Conservation (phyloP, 1,140 invertebrate species). For the Trypoxylus dichotomus region DNA sequence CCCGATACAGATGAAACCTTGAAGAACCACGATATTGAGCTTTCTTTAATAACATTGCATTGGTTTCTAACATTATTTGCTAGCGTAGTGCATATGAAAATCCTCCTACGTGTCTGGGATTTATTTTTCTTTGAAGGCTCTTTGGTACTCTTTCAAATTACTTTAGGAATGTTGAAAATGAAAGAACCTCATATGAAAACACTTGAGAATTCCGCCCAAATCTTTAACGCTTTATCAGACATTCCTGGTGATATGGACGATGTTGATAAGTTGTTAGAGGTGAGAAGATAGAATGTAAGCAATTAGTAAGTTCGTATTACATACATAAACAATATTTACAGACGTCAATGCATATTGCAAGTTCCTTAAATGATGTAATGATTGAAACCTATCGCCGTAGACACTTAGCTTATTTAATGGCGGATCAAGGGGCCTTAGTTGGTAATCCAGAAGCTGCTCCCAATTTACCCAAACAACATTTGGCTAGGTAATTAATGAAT, state of each 20-base stretch:
- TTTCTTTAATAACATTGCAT: slow-evolving; percentile 93
- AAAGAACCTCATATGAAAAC: slow-evolving; percentile 82
- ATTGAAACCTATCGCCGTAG: slow-evolving; percentile 88
- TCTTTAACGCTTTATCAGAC: slow-evolving; percentile 95
- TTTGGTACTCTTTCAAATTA: slow-evolving; percentile 94
- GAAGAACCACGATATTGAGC: slow-evolving; percentile 92
- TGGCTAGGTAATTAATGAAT: slow-evolving; percentile 59
- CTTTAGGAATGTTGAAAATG: slow-evolving; percentile 92
- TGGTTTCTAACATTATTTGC: slow-evolving; percentile 99
- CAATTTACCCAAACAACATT: slow-evolving; percentile 90
- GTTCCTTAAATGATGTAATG: slow-evolving; percentile 80
- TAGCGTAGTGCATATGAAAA: slow-evolving; percentile 97
- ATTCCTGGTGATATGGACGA: slow-evolving; percentile 92
- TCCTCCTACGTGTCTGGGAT: slow-evolving; percentile 95
- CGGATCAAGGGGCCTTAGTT: slow-evolving; percentile 90
- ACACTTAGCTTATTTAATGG: slow-evolving; percentile 95
- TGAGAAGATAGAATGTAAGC: slow-evolving; percentile 46
- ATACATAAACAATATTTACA: slow-evolving; percentile 41
- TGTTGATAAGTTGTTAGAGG: slow-evolving; percentile 77
- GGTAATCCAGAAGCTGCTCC: slow-evolving; percentile 85
- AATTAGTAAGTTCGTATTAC: background rate
- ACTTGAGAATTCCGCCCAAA: slow-evolving; percentile 91
- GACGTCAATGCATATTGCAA: slow-evolving; percentile 62
- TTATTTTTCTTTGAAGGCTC: slow-evolving; percentile 95
- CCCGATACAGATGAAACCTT: slow-evolving; percentile 88